Conservation (phyloP, 2,797 vertebrate species). For the Lycodopsis pacificus region DNA sequence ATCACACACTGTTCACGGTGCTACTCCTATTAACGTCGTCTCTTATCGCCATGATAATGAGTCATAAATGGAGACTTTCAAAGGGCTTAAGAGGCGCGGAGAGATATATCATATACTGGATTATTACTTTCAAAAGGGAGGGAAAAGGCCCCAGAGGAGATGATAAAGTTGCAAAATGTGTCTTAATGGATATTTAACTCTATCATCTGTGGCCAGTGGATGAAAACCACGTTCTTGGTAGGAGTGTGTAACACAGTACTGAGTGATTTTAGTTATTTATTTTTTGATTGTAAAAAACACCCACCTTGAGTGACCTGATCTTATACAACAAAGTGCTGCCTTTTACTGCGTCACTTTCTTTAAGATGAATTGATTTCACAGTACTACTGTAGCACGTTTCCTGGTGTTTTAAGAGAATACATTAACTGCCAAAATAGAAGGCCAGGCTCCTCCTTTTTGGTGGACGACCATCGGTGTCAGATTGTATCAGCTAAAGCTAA, state of each 20-base stretch:
- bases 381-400: not conserved
- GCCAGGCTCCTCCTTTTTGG: slow-evolving; percentile 18
- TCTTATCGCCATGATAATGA: slow-evolving; percentile 75
- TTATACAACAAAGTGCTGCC: not conserved
- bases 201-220: slow-evolving; percentile 54
- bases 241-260: slow-evolving; percentile 12
- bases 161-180: slow-evolving; percentile 71
- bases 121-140: slow-evolving; percentile 71
- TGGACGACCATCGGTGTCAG: slow-evolving; percentile 16
- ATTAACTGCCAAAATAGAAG: not conserved
- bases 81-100: slow-evolving; percentile 69
- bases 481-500: slow-evolving; percentile 53
- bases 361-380: not conserved
- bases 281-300: too few species aligned
- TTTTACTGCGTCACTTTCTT: not conserved
- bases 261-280: slow-evolving; percentile 16
- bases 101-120: slow-evolving; percentile 71
- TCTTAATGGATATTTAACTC: slow-evolving; percentile 71
- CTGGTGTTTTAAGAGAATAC: not conserved
- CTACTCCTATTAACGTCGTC: slow-evolving; percentile 70
- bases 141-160: slow-evolving; percentile 56
- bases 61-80: slow-evolving; percentile 79
- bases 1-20: slow-evolving; percentile 58
- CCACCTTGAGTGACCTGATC: not conserved
- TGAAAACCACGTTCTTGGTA: slow-evolving; percentile 36